Percentiles rank a stretch among this genome's conserved stretches.
Conservation (phyloP, 2,113 vertebrate species). For the Phylloscopus trochilus region DNA sequence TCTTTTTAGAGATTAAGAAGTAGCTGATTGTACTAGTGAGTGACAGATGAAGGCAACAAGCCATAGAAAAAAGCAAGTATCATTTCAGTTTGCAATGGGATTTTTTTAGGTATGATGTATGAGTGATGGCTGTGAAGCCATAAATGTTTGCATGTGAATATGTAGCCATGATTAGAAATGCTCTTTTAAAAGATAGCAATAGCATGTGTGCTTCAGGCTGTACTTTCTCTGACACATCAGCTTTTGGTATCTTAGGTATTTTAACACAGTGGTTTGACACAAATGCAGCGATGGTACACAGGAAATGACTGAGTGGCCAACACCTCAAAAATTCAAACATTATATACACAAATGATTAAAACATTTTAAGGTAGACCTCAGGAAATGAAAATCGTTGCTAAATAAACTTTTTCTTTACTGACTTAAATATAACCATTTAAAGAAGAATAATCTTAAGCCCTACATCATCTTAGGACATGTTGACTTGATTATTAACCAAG, state of each 20-base stretch:
- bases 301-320: neutral
- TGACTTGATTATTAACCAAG: neutral
- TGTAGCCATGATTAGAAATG: neutral
- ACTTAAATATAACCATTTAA: conserved; percentile 1
- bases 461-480: neutral
- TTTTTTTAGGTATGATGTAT: neutral
- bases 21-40: neutral
- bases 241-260: neutral
- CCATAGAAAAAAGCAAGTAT: neutral
- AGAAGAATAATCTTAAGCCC: neutral
- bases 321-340: neutral
- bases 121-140: neutral
- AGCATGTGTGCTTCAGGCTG: neutral
- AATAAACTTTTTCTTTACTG: neutral
- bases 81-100: neutral
- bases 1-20: neutral
- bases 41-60: neutral
- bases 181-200: neutral
- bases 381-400: neutral
- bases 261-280: neutral
- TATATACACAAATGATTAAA: neutral
- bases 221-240: neutral
- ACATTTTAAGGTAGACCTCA: neutral
- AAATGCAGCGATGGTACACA: neutral
- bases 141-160: neutral